Base-by-base conservation (phyloP, 2,888 invertebrate genomes). In the Stenichneumon culpator region DNA sequence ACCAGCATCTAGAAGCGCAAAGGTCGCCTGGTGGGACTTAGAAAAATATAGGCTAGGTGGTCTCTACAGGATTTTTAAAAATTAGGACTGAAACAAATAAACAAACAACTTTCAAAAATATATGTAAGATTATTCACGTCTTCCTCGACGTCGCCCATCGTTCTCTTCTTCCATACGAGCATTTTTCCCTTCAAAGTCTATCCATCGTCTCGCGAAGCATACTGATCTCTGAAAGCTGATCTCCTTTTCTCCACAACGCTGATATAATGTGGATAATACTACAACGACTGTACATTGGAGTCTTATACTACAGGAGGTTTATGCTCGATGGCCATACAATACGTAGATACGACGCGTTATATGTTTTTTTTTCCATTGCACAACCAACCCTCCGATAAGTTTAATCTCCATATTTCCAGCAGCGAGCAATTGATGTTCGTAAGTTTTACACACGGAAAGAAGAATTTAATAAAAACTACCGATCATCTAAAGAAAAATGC, bases 221-320 rank as follows among this genome's bases (percentile, higher is more conserved):
- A 75, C 14, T 7, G 36, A 36, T 0, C 36, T n/a, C 25, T n/a
- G 25, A 36, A 39, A 39, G 68, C 77, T 77, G 75, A 67, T 77
- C 52, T 52, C 28, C 54, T 78, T 67, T 44, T 68, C 85, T 80
- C 81, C 72, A 68, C 32, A 72, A 75, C 50, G 67, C 80, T 75
- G 70, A 39, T 68, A 72, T n/a, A 16, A 14, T 50, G 2, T 16
- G 5, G 16, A 3, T 50, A 16, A n/a, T 16, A n/a, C 5, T 50
- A 50, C 16, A 50, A 50, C 5, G 1, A 50, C 16, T 16, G 50
- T 50, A 50, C 25, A 28, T 3, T 28, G 3, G 25, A 28, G 25
- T 28, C 25, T 3, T 2, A 28, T 28, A 28, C 25, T n/a, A 50
- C 3, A 50, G 0, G 36, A 32, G 4, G n/a, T n/a, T n/a, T 65